Base-by-base conservation (phyloP, 2,797 vertebrate genomes). In the Kryptolebias ocellatus region DNA sequence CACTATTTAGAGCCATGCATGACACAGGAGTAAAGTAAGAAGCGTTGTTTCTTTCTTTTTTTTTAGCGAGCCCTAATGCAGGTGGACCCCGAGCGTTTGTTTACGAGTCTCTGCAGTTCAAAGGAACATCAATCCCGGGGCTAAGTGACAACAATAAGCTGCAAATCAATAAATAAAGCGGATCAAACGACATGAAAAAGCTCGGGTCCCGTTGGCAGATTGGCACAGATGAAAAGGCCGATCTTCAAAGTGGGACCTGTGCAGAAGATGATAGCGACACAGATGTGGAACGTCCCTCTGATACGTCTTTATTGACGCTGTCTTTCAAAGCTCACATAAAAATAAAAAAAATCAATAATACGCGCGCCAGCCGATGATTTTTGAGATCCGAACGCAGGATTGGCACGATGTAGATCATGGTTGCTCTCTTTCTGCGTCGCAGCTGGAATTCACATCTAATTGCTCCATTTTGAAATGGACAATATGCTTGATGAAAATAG, bases 181-280 rank as follows among this genome's bases (percentile, higher is more conserved):
- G 71, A 78, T 65, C 68, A 24, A 51, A 58, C 67, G 39, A 45
- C 60, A 70, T 60, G 66, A 73, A 67, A 77, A 54, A 51, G 27
- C 31, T 42, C 60, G 39, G 60, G 63, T 55, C 53, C 76, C 18
- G 64, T 53, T 34, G 60, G 60, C 60, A 71, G 80, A 74, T 50
- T 60, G 68, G 78, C 74, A 56, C 73, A 79, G 80, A 88, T 85
- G 74, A 24, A 87, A 90, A 85, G 71, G 18, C 57, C 63, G 67
- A 78, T 83, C 87, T 83, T 89, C 82, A 90, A 90, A 89, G 70
- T 45, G 62, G 17, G 68, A 60, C 84, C 87, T 90, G 80, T 67
- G 3, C 44, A 5, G 12, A 51, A 39, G 49, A 59, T 71, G 52
- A 78, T 47, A 0, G 4, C 3, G 50, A 62, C 56, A 62, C 53